Conservation (phyloP, 2,113 vertebrate genomes). For the Phyllostomus discolor region DNA sequence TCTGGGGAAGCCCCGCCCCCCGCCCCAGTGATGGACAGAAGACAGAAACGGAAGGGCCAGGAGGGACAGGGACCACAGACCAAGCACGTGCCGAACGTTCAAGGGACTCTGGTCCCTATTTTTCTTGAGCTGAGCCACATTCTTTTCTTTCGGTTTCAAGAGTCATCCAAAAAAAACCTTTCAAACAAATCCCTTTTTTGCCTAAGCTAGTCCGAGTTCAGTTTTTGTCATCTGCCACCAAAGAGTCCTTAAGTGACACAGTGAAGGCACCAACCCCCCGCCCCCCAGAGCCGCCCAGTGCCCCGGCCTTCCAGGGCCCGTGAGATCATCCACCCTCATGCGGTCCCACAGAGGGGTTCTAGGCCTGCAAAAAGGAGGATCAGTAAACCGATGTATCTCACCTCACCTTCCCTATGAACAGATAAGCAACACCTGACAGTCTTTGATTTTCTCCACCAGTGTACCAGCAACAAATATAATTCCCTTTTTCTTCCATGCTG, state of each 20-base stretch:
- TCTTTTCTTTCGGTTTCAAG: not conserved
- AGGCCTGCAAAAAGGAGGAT: not conserved
- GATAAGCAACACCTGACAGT: not conserved
- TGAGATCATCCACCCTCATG: rapidly evolving
- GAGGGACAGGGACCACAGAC: not conserved
- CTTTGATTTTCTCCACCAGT: not conserved
- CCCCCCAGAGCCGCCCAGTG: not conserved
- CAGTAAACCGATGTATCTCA: not conserved
- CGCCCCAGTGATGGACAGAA: not conserved
- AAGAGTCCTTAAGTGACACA: not conserved
- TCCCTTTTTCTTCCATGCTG: not conserved
- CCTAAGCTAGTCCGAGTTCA: not conserved
- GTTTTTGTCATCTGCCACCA: not conserved
- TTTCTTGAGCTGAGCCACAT: not conserved
- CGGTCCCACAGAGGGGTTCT: not conserved
- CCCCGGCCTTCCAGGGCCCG: not conserved
- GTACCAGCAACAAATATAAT: not conserved
- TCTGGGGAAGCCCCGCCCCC: not conserved
- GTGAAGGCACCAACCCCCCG: not conserved
- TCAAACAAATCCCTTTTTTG: not conserved
- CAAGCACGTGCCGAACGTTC: not conserved
- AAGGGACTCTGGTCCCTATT: not conserved
- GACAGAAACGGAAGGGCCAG: not conserved
- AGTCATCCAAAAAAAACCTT: not conserved
- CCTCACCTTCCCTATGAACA: not conserved